phyloP scores from a whole-genome alignment of 2,888 invertebrate genomes.

The Drosophila monieri region DNA sequence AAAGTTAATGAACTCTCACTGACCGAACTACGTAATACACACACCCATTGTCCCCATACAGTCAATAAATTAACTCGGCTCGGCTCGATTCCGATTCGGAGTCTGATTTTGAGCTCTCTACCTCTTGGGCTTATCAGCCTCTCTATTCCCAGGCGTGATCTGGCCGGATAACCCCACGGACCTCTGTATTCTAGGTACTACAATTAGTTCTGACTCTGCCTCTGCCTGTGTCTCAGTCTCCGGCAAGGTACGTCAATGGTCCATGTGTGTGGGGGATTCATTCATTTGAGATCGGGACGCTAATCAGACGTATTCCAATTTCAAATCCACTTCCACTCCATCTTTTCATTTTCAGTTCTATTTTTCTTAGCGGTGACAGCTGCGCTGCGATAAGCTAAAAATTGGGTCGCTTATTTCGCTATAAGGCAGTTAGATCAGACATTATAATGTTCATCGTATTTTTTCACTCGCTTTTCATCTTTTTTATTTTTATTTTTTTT shows the following conservation, averaged over 20 bases:
- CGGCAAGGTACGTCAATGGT: slow-evolving; percentile 69
- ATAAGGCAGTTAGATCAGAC: slow-evolving; percentile 66
- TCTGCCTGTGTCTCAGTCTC: background rate
- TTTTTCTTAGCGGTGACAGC: slow-evolving; percentile 49
- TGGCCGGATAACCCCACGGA: slow-evolving; percentile 60
- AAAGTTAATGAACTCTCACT: slow-evolving; percentile 64
- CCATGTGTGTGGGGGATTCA: slow-evolving; percentile 57
- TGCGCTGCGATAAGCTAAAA: slow-evolving; percentile 64
- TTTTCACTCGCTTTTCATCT: slow-evolving; percentile 18
- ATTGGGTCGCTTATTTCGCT: slow-evolving; percentile 74
- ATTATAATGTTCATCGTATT: slow-evolving; percentile 33
- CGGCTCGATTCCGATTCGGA: slow-evolving; percentile 2
- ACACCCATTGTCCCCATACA: slow-evolving; percentile 19
- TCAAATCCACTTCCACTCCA: slow-evolving; percentile 1
- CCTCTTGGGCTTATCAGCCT: slow-evolving; percentile 21
- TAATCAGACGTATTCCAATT: slow-evolving; percentile 40
- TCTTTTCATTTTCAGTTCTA: slow-evolving; percentile 12
- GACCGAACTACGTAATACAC: slow-evolving; percentile 25
- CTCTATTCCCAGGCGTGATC: slow-evolving; percentile 20
- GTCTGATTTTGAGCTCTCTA: slow-evolving; percentile 7
- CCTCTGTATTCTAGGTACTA: slow-evolving; percentile 42
- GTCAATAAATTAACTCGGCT: slow-evolving; percentile 39
- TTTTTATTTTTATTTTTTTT: slow-evolving; percentile 36
- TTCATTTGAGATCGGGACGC: slow-evolving; percentile 55
- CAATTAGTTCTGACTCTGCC: slow-evolving; percentile 31